Conservation (phyloP, 2,888 invertebrate genomes). For the Dynastes tityus region DNA sequence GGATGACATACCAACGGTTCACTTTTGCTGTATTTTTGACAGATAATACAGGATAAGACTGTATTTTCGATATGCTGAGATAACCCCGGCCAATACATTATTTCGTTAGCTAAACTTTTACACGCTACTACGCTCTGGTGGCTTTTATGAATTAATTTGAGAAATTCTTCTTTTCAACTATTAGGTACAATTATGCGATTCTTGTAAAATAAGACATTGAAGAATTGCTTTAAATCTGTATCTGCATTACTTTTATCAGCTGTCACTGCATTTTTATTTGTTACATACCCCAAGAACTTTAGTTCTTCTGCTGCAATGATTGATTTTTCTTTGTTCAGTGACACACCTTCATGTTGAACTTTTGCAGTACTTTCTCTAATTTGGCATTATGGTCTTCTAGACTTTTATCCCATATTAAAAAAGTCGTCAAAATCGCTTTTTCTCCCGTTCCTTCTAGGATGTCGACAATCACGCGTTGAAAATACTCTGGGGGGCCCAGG, state of each 20-base stretch:
- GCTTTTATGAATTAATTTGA: slow-evolving; percentile 32
- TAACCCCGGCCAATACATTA: slow-evolving; percentile 44
- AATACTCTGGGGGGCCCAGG: too few relatives aligned
- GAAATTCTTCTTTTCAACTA: slow-evolving; percentile 44
- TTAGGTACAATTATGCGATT: slow-evolving; percentile 47
- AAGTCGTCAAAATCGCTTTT: too few relatives aligned
- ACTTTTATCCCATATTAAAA: too few relatives aligned
- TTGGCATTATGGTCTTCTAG: too few relatives aligned
- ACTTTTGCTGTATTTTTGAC: slow-evolving; percentile 45
- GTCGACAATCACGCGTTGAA: too few relatives aligned
- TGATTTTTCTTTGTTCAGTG: too few relatives aligned
- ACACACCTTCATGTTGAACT: too few relatives aligned
- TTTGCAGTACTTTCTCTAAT: too few relatives aligned
- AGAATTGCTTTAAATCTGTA: slow-evolving; percentile 24
- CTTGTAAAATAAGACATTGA: slow-evolving; percentile 17
- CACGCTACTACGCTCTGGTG: slow-evolving; percentile 39
- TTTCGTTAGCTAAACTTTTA: slow-evolving; percentile 36
- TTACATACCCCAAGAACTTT: too few relatives aligned
- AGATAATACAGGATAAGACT: slow-evolving; percentile 37
- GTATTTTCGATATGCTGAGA: slow-evolving; percentile 34
- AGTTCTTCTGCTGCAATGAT: too few relatives aligned
- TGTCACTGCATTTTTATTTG: too few relatives aligned
- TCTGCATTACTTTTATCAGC: slow-evolving; percentile 21
- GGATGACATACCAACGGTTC: slow-evolving; percentile 47
- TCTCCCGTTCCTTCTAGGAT: too few relatives aligned